These are phyloP conservation scores for Epistrophe grossulariae DNA, from an alignment of 2,888 invertebrate genomes.

Conservation along the genomic window DNA sequence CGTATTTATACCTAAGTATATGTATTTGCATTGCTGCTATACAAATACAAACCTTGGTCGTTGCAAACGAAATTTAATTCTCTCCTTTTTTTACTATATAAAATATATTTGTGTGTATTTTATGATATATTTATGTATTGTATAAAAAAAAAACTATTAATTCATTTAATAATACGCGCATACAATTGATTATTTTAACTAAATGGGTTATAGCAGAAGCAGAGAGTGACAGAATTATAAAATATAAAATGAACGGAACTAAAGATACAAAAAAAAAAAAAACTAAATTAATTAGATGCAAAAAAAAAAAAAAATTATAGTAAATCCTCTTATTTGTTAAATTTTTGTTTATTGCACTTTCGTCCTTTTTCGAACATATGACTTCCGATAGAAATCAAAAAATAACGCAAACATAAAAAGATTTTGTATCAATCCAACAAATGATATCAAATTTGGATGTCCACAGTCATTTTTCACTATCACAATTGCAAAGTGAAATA, in stretches of 20 bases:
- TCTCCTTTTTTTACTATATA: background rate
- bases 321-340: background rate
- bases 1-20: background rate
- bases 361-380: constrained; percentile 78
- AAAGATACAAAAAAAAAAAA: constrained; percentile 33
- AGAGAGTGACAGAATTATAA: background rate
- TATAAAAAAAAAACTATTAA: background rate
- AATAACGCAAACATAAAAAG: constrained; percentile 83
- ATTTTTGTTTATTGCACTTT: background rate
- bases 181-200: constrained; percentile 7
- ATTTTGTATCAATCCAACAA: constrained; percentile 81
- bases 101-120: constrained; percentile 10
- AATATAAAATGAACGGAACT: constrained; percentile 13
- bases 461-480: constrained; percentile 80
- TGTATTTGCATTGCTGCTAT: background rate
- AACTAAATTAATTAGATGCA: background rate
- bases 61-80: background rate
- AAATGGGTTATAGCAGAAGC: background rate
- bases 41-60: background rate
- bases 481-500: constrained; percentile 85
- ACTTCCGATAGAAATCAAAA: constrained; percentile 82
- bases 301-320: background rate
- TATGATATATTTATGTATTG: background rate
- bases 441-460: constrained; percentile 78
- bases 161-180: constrained; percentile 64